phyloP scores from a whole-genome alignment of 2,888 invertebrate species.

The Nomada fabriciana region DNA sequence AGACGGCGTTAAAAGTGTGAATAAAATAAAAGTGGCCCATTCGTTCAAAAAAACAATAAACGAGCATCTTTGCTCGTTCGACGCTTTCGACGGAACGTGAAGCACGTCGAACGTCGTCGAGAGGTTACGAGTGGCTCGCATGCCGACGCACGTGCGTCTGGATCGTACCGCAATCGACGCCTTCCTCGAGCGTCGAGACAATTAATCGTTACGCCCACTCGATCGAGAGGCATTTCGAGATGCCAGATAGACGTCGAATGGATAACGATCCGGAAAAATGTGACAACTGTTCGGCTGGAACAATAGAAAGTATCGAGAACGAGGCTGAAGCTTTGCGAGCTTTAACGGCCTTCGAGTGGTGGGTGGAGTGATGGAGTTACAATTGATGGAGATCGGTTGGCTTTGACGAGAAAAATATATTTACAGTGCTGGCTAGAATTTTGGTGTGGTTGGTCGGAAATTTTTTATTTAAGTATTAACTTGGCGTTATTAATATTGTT shows the following conservation, averaged over 20 bases:
- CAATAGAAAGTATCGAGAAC: slow-evolving; percentile 10
- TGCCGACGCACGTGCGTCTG: slow-evolving; percentile 21
- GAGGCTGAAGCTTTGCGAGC: background rate
- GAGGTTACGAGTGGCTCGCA: background rate
- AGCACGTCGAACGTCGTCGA: background rate
- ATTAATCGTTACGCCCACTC: slow-evolving; percentile 62
- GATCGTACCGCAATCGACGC: slow-evolving; percentile 21
- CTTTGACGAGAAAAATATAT: no score
- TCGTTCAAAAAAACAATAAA: background rate
- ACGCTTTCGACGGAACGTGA: background rate
- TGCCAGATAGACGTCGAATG: slow-evolving; percentile 9
- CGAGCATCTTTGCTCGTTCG: slow-evolving; percentile 8
- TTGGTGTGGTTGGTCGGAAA: no score
- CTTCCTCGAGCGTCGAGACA: slow-evolving; percentile 49
- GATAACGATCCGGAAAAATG: slow-evolving; percentile 12
- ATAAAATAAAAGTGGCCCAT: slow-evolving; percentile 8
- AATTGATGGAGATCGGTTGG: background rate
- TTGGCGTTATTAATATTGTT: no score
- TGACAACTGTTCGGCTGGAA: background rate
- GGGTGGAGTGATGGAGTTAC: background rate
- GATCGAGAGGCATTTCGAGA: slow-evolving; percentile 21
- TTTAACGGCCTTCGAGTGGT: background rate
- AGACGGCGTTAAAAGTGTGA: slow-evolving; percentile 15
- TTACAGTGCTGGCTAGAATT: no score
- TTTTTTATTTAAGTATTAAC: no score